Evolutionary conservation across 2,113 vertebrate genomes (phyloP), one percentile per base, ranked within the genome.

Genomic region (Pachycephala philippinensis): DNA sequence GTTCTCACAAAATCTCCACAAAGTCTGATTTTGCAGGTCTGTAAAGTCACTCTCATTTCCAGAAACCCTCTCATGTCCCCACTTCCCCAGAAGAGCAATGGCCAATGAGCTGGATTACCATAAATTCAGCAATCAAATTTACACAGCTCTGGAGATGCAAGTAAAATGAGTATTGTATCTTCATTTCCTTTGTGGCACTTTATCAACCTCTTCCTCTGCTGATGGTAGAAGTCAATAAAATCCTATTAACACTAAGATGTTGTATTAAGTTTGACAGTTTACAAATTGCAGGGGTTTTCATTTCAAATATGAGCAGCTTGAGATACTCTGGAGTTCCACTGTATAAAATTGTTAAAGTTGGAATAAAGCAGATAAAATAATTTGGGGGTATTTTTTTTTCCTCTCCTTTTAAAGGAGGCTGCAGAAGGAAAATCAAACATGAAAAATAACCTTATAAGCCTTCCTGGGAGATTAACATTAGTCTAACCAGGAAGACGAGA

Each of bases 171-270:
- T 47, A 84, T 30, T 75, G 88, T 81, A 39, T 89, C 96, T 96
- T 95, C 92, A 88, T 97, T 94, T 96, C 94, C 77, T 95, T 89
- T 61, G 83, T 47, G 71, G 87, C 57, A 75, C 92, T 94, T 97
- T 54, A 83, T 95, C 93, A 96, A 44, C 75, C 87, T 91, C 91
- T 95, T 89, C 90, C 92, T 91, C 93, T 79, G 84, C 94, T 94
- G 87, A 94, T 84, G 89, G 85, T 70, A 52, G 68, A 97, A 96
- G 93, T 95, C 96, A 94, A 91, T 92, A 95, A 93, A 91, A 93
- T 72, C 97, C 95, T 97, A 95, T 95, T 93, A 97, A 94, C 90
- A 88, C 95, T 71, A 76, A 83, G 87, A 91, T 90, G 87, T 68
- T 76, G 86, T 89, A 90, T 95, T 88, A 93, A 89, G 77, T 70